Evolutionary conservation across 2,888 invertebrate genomes (phyloP).

Genomic region (Charanyca ferruginea): DNA sequence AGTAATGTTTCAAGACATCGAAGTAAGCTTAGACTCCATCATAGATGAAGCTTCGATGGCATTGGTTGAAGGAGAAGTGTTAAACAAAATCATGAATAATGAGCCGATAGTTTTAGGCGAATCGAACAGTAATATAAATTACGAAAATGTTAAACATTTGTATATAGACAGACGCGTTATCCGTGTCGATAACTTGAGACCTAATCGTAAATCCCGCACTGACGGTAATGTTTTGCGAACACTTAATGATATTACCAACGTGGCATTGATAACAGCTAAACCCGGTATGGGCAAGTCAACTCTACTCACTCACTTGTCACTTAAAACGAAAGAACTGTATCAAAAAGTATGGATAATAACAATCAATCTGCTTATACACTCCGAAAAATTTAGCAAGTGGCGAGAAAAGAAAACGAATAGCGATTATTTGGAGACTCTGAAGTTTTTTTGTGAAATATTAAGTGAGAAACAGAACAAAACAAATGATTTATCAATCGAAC

Average conservation of each 20-base stretch:
- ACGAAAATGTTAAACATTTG: slow-evolving; percentile 33
- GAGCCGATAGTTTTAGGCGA: slow-evolving; percentile 19
- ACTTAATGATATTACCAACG: slow-evolving; percentile 30
- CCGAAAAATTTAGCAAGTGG: slow-evolving; percentile 39
- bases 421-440: slow-evolving; percentile 20
- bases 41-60: slow-evolving; percentile 26
- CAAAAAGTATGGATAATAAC: slow-evolving; percentile 51
- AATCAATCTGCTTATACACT: slow-evolving; percentile 41
- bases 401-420: slow-evolving; percentile 16
- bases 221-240: slow-evolving; percentile 6
- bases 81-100: slow-evolving; percentile 30
- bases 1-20: slow-evolving; percentile 42
- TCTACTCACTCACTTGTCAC: slow-evolving; percentile 54
- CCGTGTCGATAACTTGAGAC: neutral
- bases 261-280: slow-evolving; percentile 40
- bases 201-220: neutral
- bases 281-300: slow-evolving; percentile 64
- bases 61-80: slow-evolving; percentile 34
- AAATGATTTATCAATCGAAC: neutral
- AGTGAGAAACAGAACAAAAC: neutral
- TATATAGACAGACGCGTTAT: slow-evolving; percentile 27
- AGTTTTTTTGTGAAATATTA: slow-evolving; percentile 30
- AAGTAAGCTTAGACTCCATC: slow-evolving; percentile 26
- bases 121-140: slow-evolving; percentile 16
- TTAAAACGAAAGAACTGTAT: slow-evolving; percentile 43